Evolutionary conservation across 2,113 vertebrate species (phyloP).

Genomic region (Cyanistes caeruleus): DNA sequence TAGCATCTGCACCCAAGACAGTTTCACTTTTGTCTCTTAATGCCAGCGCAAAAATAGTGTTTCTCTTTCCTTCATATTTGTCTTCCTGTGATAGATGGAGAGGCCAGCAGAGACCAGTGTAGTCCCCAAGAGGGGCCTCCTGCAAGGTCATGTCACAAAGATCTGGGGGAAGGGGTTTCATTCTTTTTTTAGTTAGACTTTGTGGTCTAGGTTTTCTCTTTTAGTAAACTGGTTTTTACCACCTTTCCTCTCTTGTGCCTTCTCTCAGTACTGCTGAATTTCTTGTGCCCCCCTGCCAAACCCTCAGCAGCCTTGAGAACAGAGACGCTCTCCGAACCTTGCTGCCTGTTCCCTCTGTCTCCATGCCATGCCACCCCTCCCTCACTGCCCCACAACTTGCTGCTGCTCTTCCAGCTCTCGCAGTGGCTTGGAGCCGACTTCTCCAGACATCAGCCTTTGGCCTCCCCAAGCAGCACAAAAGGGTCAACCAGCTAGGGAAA

Average conservation of each 20-base stretch:
- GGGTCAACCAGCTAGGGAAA: fast-evolving
- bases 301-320: fast-evolving
- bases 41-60: fast-evolving
- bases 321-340: neutral
- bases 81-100: neutral
- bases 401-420: neutral
- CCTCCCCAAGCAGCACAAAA: fast-evolving
- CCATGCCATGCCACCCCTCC: neutral
- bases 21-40: neutral
- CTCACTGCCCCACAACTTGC: fast-evolving
- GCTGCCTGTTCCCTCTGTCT: neutral
- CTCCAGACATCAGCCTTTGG: neutral
- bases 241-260: neutral
- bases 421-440: neutral
- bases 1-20: fast-evolving
- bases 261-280: neutral
- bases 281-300: neutral
- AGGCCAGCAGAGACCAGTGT: neutral
- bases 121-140: neutral
- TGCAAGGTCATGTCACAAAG: neutral
- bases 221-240: neutral
- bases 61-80: neutral
- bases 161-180: neutral
- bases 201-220: neutral
- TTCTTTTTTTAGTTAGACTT: neutral